Percentiles rank a stretch among this genome's conserved stretches.
These are phyloP conservation scores for Dorcus hopei DNA, from an alignment of 2,888 invertebrate species.

Conservation along the genomic window DNA sequence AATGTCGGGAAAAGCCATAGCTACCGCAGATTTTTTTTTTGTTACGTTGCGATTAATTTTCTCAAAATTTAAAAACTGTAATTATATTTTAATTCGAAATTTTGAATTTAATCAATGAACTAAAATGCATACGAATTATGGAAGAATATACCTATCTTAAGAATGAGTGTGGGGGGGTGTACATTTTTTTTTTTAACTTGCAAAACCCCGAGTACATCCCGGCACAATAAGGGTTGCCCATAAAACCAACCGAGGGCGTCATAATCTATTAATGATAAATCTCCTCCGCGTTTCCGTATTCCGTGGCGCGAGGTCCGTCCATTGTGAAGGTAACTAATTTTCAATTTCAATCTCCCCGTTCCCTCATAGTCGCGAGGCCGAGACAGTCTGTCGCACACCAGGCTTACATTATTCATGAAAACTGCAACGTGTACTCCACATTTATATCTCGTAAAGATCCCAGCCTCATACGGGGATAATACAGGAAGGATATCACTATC, in stretches of 20 bases:
- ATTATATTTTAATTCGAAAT: too few species aligned
- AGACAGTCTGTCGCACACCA: conserved; percentile 43
- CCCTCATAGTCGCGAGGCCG: conserved; percentile 36
- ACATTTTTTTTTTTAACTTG: too few species aligned
- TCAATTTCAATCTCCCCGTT: conserved; percentile 47
- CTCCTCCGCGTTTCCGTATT: not conserved
- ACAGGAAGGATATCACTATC: conserved; percentile 38
- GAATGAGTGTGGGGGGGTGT: too few species aligned
- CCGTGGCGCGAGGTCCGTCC: not conserved
- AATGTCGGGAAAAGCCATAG: not conserved
- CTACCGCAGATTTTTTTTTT: too few species aligned
- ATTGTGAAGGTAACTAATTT: conserved; percentile 43
- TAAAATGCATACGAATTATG: too few species aligned
- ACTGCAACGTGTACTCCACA: conserved; percentile 41
- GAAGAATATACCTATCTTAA: too few species aligned
- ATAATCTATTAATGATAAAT: not conserved
- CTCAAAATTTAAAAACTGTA: too few species aligned
- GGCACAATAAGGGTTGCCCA: too few species aligned
- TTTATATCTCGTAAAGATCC: conserved; percentile 42
- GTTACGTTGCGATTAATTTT: too few species aligned
- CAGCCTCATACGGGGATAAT: conserved; percentile 16
- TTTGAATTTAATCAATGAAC: too few species aligned
- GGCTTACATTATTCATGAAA: conserved; percentile 51
- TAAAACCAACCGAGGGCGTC: too few species aligned
- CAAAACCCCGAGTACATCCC: too few species aligned